Evolutionary conservation across 2,888 invertebrate species (phyloP).

Genomic region (Ceratothoa steindachneri): DNA sequence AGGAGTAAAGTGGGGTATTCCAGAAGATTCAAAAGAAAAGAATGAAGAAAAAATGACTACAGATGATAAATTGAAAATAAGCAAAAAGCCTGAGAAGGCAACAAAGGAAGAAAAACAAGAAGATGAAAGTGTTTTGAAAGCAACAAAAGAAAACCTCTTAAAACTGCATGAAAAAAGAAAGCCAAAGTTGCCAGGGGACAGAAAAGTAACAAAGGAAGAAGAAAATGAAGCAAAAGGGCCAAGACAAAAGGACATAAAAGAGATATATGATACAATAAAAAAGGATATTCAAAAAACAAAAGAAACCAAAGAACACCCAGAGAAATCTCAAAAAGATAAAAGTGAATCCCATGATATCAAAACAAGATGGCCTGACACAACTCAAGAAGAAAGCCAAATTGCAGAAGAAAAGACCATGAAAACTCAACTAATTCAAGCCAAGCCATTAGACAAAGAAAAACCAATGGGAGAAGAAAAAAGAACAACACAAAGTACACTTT

Average conservation of each 20-base stretch:
- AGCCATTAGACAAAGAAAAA: neutral
- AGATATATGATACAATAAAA: too few species aligned
- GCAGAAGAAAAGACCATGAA: neutral
- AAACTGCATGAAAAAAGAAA: neutral
- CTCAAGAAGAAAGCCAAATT: neutral
- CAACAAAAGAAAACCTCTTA: neutral
- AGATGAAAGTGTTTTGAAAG: neutral
- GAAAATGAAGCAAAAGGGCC: neutral
- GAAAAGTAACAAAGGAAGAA: neutral
- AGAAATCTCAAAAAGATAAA: neutral
- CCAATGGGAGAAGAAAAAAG: neutral
- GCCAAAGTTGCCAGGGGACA: neutral
- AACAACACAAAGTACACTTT: neutral
- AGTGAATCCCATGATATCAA: too few species aligned
- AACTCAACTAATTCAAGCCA: too few species aligned
- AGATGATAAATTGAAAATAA: conserved; percentile 8
- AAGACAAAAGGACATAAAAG: too few species aligned
- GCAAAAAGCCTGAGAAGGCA: neutral
- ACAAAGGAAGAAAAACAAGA: neutral
- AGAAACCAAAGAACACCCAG: neutral
- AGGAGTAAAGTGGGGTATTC: too few species aligned
- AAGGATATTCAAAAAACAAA: neutral
- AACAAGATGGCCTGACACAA: neutral
- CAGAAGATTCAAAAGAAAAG: neutral
- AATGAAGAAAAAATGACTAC: neutral